Conservation (phyloP, 2,888 invertebrate genomes). For the Phlogophora meticulosa region DNA sequence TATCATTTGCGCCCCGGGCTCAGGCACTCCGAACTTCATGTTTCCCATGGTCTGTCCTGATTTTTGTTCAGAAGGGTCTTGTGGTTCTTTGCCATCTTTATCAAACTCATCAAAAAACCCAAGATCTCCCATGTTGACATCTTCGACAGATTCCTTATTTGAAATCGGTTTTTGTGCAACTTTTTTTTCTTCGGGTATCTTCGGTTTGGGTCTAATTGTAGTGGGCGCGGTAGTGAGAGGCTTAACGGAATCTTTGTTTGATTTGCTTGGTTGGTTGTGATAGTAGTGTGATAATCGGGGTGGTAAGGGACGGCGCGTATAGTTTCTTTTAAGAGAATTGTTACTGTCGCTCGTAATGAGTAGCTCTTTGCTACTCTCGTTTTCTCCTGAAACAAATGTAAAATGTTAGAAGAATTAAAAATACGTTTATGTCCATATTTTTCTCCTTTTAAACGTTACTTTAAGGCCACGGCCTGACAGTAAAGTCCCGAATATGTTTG, state of each 20-base stretch:
- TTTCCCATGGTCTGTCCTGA: not conserved
- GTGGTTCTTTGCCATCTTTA: constrained; percentile 46
- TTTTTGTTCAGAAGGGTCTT: not conserved
- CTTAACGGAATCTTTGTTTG: constrained; percentile 17
- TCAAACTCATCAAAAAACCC: constrained; percentile 76
- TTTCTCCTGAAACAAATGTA: constrained; percentile 81
- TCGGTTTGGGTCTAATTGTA: constrained; percentile 26
- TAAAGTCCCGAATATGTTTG: too few relatives aligned
- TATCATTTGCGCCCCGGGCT: constrained; percentile 7
- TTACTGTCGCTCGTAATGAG: constrained; percentile 91
- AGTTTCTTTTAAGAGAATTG: constrained; percentile 81
- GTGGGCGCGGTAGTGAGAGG: constrained; percentile 33
- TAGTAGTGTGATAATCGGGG: constrained; percentile 82
- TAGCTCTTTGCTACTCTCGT: constrained; percentile 92
- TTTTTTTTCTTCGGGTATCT: constrained; percentile 39
- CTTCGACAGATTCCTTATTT: constrained; percentile 70
- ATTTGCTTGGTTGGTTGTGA: constrained; percentile 42
- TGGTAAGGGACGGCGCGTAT: constrained; percentile 81
- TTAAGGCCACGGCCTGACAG: too few relatives aligned
- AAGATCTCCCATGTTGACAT: constrained; percentile 76
- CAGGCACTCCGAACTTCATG: constrained; percentile 30
- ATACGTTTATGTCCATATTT: too few relatives aligned
- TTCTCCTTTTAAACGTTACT: too few relatives aligned
- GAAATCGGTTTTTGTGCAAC: constrained; percentile 46
- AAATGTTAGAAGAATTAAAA: not conserved